Percentiles rank a stretch among this genome's conserved stretches.
Evolutionary conservation across 2,888 invertebrate genomes (phyloP).

Genomic region (Stratiomys singularior): DNA sequence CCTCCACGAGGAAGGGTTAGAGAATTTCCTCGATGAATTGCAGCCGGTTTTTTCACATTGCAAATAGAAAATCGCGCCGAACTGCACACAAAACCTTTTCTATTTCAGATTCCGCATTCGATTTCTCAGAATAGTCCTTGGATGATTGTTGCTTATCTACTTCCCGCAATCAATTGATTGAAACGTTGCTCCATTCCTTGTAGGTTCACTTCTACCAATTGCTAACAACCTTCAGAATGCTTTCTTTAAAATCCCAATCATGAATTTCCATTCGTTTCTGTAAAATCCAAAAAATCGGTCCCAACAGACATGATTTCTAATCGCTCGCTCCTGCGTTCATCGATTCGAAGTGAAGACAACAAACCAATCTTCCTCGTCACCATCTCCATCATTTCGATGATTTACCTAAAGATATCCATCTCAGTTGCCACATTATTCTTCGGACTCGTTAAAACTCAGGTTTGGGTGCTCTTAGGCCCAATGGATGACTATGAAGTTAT

Average conservation of each 20-base stretch:
- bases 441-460: background rate
- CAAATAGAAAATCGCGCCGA: too few relatives aligned
- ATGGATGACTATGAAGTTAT: constrained; percentile 34
- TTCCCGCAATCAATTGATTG: too few relatives aligned
- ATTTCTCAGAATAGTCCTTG: too few relatives aligned
- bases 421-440: background rate
- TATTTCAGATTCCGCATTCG: too few relatives aligned
- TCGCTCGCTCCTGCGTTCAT: background rate
- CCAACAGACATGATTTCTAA: background rate
- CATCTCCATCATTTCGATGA: background rate
- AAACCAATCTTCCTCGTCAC: constrained; percentile 14
- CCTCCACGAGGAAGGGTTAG: too few relatives aligned
- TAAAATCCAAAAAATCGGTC: background rate
- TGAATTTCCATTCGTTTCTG: background rate
- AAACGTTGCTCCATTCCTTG: too few relatives aligned
- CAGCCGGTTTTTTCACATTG: too few relatives aligned
- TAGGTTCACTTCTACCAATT: too few relatives aligned
- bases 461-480: too few relatives aligned
- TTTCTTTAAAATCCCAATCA: background rate
- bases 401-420: background rate
- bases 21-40: too few relatives aligned
- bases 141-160: too few relatives aligned
- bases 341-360: background rate
- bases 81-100: too few relatives aligned
- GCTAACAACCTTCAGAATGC: background rate